Base-by-base conservation (phyloP, 1,140 invertebrate species). In the Achatina immaculata region DNA sequence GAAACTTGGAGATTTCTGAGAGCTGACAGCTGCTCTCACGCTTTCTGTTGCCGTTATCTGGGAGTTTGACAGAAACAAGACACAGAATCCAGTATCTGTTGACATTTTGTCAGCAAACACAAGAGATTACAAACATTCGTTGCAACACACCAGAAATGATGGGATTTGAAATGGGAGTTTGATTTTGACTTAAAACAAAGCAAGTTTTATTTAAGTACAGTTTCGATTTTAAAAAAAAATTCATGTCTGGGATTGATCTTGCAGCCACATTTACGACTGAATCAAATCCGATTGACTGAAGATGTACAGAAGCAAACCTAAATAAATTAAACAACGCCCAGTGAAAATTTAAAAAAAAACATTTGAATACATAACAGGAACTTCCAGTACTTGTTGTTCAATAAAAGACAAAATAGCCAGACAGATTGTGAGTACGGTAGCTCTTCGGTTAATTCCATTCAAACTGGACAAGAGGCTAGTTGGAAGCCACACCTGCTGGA, bases 41-140 rank as follows among this genome's bases (percentile, higher is more conserved):
- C 42, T 48, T 73, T 73, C 71, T 1, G 71, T 73, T n/a, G 48
- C 43, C 7, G 71, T 24, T 3, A 73, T 45, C 71, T 73, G 71
- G 4, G 48, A 73, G 9, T 11, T 11, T 51, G 11, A 51, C 11
- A 51, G 11, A 24, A 24, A 51, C 11, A 51, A 24, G 24, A 11
- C 24, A 14, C 11, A 14, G 24, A 51, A 51, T 11, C 11, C 11
- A 51, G 11, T n/a, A n/a, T n/a, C n/a, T n/a, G n/a, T n/a, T n/a
- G n/a, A n/a, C n/a, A n/a, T n/a, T n/a, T n/a, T n/a, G n/a, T n/a
- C n/a, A n/a, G n/a, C n/a, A n/a, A n/a, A n/a, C n/a, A n/a, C n/a
- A n/a, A n/a, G n/a, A n/a, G n/a, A n/a, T n/a, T n/a, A n/a, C n/a
- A n/a, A n/a, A n/a, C n/a, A n/a, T n/a, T n/a, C n/a, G n/a, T n/a